Evolutionary conservation across 1,140 invertebrate species (phyloP).

Genomic region (Armadillidium nasatum): DNA sequence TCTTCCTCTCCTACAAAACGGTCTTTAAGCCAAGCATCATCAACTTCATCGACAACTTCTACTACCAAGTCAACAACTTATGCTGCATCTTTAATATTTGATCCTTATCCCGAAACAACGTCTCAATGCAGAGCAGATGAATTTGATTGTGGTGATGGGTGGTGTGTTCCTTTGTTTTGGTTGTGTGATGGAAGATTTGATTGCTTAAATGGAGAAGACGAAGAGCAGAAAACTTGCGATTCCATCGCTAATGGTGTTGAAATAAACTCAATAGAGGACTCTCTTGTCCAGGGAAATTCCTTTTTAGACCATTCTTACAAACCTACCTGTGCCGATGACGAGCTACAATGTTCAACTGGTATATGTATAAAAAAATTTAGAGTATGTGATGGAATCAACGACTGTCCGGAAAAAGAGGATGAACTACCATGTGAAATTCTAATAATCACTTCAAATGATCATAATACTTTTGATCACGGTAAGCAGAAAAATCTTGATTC

Average conservation of each 20-base stretch:
- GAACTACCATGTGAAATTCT: slow-evolving; percentile 12
- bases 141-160: slow-evolving; percentile 27
- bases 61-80: not conserved
- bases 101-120: not conserved
- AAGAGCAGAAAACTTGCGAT: slow-evolving; percentile 14
- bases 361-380: slow-evolving; percentile 13
- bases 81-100: not conserved
- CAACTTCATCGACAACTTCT: not conserved
- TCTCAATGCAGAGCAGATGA: slow-evolving; percentile 24
- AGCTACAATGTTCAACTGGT: slow-evolving; percentile 20
- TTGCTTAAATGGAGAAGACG: slow-evolving; percentile 26
- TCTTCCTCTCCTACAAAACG: too few relatives aligned
- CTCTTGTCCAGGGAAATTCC: not conserved
- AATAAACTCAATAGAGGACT: not conserved
- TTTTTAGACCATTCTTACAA: not conserved
- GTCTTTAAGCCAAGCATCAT: not conserved
- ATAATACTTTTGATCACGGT: not conserved
- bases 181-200: slow-evolving; percentile 27
- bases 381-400: slow-evolving; percentile 24
- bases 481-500: not conserved
- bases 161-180: slow-evolving; percentile 27
- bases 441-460: not conserved
- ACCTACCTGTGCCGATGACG: slow-evolving; percentile 10
- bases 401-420: slow-evolving; percentile 25
- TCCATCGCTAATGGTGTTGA: not conserved